Conservation (phyloP, 2,888 invertebrate species). For the Tanypteryx hageni region DNA sequence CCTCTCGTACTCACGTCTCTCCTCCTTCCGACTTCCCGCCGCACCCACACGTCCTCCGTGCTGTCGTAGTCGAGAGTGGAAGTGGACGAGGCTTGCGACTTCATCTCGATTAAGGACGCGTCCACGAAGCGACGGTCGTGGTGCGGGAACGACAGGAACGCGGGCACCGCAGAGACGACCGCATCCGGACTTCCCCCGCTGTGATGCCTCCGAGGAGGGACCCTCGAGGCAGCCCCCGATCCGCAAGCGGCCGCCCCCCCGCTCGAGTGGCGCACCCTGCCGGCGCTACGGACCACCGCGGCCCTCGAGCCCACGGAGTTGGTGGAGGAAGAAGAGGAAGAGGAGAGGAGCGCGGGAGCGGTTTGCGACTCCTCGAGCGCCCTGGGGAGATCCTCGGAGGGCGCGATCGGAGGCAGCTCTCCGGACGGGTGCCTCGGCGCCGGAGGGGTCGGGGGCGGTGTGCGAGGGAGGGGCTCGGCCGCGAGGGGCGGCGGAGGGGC, state of each 20-base stretch:
- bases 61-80: conserved; percentile 79
- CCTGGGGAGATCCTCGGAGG: background rate
- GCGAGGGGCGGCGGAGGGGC: background rate
- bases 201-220: conserved; percentile 71
- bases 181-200: conserved; percentile 71
- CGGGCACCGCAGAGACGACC: conserved; percentile 79
- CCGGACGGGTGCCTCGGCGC: background rate
- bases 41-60: conserved; percentile 83
- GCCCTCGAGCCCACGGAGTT: conserved; percentile 16
- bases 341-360: background rate
- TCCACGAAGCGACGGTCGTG: conserved; percentile 89
- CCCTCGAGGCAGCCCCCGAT: conserved; percentile 73
- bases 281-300: background rate
- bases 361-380: background rate
- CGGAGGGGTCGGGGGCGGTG: background rate
- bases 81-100: conserved; percentile 82
- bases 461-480: conserved; percentile 5
- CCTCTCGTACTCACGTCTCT: conserved; percentile 52
- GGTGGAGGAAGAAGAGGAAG: conserved; percentile 34
- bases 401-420: too few relatives aligned
- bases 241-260: conserved; percentile 70
- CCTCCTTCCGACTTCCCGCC: conserved; percentile 73
- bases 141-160: conserved; percentile 83
- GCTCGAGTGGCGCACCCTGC: conserved; percentile 69
- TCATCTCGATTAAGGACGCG: conserved; percentile 88